Conservation (phyloP, 2,888 invertebrate species). For the Euspilapteryx auroguttella region DNA sequence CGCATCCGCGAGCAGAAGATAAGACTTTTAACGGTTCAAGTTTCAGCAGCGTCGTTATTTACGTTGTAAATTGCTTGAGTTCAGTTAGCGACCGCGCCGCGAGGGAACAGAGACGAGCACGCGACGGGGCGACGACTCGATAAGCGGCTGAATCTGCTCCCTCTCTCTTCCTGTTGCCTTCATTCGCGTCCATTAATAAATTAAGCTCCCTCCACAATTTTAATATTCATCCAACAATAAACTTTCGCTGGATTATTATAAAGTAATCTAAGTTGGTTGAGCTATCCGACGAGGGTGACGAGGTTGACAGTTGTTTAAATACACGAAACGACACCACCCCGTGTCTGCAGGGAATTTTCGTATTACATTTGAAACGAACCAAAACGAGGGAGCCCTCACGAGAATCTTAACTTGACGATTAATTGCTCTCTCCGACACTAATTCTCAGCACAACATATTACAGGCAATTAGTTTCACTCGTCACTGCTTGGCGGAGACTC, state of each 20-base stretch:
- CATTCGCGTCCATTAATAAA: slow-evolving; percentile 30
- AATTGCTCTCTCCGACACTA: slow-evolving; percentile 15
- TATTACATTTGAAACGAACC: slow-evolving; percentile 21
- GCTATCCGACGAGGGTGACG: slow-evolving; percentile 19
- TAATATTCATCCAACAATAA: slow-evolving; percentile 37
- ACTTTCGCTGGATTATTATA: slow-evolving; percentile 44
- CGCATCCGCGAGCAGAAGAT: slow-evolving; percentile 20
- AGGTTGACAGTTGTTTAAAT: slow-evolving; percentile 50
- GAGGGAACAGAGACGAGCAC: slow-evolving; percentile 22
- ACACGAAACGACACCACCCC: slow-evolving; percentile 27
- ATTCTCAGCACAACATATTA: slow-evolving; percentile 1
- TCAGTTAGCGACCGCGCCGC: slow-evolving; percentile 17
- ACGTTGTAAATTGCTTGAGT: slow-evolving; percentile 27
- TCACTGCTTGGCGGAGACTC: no score
- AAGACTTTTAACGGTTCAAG: slow-evolving; percentile 26
- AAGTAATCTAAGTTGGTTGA: slow-evolving; percentile 54
- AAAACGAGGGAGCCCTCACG: slow-evolving; percentile 14
- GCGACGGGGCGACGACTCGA: slow-evolving; percentile 20
- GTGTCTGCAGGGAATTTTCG: slow-evolving; percentile 19
- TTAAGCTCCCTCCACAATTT: slow-evolving; percentile 35
- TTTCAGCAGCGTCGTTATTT: slow-evolving; percentile 26
- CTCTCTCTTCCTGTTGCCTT: slow-evolving; percentile 16
- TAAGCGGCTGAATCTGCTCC: slow-evolving; percentile 23
- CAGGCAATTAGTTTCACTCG: slow-evolving; percentile 1
- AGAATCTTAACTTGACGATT: slow-evolving; percentile 24